Evolutionary conservation across 1,140 invertebrate genomes (phyloP), one percentile per base, ranked within the genome.

Genomic region (Hyles euphorbiae): DNA sequence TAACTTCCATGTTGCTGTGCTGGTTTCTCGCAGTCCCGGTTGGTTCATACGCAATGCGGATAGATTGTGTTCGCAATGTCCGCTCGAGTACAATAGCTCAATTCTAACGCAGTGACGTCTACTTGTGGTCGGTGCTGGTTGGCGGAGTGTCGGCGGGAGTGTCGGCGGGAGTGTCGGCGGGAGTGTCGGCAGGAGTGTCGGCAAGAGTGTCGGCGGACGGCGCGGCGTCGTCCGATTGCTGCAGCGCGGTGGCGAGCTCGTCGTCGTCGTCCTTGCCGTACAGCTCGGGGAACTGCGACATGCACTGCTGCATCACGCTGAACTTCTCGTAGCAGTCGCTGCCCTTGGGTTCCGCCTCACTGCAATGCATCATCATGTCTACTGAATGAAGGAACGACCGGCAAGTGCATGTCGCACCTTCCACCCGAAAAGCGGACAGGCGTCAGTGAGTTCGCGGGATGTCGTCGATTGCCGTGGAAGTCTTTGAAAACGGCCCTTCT

Each of bases 291-390:
- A 95, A 98, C 58, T 95, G 89, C 3, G 92, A 82, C 94, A 99
- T 98, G 81, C 98, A 99, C n/a, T 93, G 90, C 73, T 97, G 96
- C 97, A 99, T 98, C 43, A 91, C 92, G 77, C 94, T 94, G 88
- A 99, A 99, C 56, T 94, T 92, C 60, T 97, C 95, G 72, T 95
- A 95, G 83, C 98, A 99, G 68, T 99, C 96, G 34, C 94, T 94
- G 12, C 96, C 97, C 82, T 96, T 97, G 0, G 94, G 94, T 4
- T 96, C 95, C 5, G 90, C 91, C 11, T 91, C 90, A 67, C 91
- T 91, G 71, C 12, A 78, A 78, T 22, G 2, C 54, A 32, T 8
- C 40, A 56, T 11, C 48, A 53, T 8, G 34, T n/a, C n/a, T 46
- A 10, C 34, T 40, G 34, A 22, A 11, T 11, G 11, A 48, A 47